Base-by-base conservation (phyloP, 2,888 invertebrate species). In the Drosophila lutescens region DNA sequence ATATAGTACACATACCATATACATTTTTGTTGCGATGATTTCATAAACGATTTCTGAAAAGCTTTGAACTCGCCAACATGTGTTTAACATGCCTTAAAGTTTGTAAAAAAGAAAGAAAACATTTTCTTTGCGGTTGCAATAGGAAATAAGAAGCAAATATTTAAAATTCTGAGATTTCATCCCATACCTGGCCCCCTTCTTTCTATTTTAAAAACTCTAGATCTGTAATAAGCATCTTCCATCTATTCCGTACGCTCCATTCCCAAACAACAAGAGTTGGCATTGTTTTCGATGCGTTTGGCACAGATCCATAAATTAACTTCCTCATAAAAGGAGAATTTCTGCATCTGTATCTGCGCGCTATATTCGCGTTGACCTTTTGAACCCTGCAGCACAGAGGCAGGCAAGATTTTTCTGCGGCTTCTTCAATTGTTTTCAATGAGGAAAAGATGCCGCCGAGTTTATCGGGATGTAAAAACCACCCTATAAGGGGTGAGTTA, bases 21-120 rank as follows among this genome's bases (percentile, higher is more conserved):
- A 15, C n/a, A 26, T 23, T 57, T 54, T 55, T 36, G 34, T 10
- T 17, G 12, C 15, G 15, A 46, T 47, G 60, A 54, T 54, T 68
- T 47, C 41, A 58, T 43, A 38, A 63, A 50, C 65, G 34, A 65
- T 55, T 69, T 57, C 54, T 20, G 17, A 57, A 70, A 60, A 65
- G 65, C 55, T 62, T 55, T 53, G 58, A 68, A 60, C 55, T 54
- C 34, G 3, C 2, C 23, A 65, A 73, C 82, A 85, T 85, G 78
- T 82, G 82, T 82, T 73, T 20, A 68, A 75, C 86, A 82, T 78
- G 77, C 67, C 65, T 26, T n/a, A 47, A 30, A 53, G 12, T 40
- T 12, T 17, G 17, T 4, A 30, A 13, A 10, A 7, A 5, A 17
- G 30, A 57, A 46, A 8, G 0, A 20, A 30, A 57, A 51, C 34